Conservation (phyloP, 2,888 invertebrate species). For the Hedychridium roseum region DNA sequence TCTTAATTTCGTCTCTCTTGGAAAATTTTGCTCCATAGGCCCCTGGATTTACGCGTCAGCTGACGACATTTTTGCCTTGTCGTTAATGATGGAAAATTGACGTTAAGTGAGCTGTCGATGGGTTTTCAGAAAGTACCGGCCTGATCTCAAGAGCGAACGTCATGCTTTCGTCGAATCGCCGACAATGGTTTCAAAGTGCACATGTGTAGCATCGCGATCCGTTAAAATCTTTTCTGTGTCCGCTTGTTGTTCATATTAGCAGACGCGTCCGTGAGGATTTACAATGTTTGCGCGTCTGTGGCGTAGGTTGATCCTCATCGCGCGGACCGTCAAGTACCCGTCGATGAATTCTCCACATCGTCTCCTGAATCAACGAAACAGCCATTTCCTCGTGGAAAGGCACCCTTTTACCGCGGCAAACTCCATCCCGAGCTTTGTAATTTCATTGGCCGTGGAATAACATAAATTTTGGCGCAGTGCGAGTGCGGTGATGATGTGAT, state of each 20-base stretch:
- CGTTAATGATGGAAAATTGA: constrained; percentile 10
- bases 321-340: no score
- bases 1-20: no score
- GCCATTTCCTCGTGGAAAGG: no score
- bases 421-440: no score
- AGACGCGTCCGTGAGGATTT: constrained; percentile 39
- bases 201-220: constrained; percentile 15
- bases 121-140: no score
- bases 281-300: constrained; percentile 39
- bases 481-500: no score
- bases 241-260: constrained; percentile 60
- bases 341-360: no score
- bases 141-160: constrained; percentile 13
- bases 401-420: no score
- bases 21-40: constrained; percentile 11
- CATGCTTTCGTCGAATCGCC: constrained; percentile 12
- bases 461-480: no score
- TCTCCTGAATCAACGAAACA: no score
- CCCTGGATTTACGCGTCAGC: not conserved
- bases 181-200: constrained; percentile 27
- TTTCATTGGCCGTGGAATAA: no score
- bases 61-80: not conserved
- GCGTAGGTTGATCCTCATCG: constrained; percentile 19
- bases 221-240: constrained; percentile 59
- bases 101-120: constrained; percentile 13